phyloP scores from a whole-genome alignment of 2,888 invertebrate genomes.

The Lordiphosa fenestrarum region DNA sequence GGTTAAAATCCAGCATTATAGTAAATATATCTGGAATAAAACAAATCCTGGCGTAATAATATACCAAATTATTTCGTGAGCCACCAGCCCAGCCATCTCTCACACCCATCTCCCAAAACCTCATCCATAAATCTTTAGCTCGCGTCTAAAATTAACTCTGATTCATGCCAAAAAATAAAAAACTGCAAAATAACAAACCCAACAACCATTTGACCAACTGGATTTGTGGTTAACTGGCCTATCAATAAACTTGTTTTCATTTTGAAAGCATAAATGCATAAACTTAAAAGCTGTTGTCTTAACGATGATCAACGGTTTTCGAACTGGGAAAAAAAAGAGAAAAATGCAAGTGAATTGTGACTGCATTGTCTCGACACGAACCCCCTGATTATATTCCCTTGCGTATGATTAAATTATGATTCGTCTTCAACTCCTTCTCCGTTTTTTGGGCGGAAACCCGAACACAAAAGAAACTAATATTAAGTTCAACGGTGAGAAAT shows the following conservation, averaged over 20 bases:
- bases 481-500: slow-evolving; percentile 28
- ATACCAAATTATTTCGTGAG: no score
- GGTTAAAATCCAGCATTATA: no score
- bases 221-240: slow-evolving; percentile 16
- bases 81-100: no score
- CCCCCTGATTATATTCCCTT: slow-evolving; percentile 41
- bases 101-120: slow-evolving; percentile 1
- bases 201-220: slow-evolving; percentile 23
- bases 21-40: no score
- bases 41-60: no score
- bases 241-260: slow-evolving; percentile 53
- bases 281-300: background rate
- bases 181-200: slow-evolving; percentile 42
- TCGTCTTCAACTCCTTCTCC: slow-evolving; percentile 19
- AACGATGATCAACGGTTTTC: slow-evolving; percentile 6
- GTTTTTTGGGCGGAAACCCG: slow-evolving; percentile 36
- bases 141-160: slow-evolving; percentile 63
- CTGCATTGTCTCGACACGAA: slow-evolving; percentile 46
- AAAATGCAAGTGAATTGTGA: slow-evolving; percentile 47
- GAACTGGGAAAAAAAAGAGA: slow-evolving; percentile 6
- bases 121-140: slow-evolving; percentile 17
- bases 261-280: slow-evolving; percentile 10
- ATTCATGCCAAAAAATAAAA: slow-evolving; percentile 55
- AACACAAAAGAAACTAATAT: slow-evolving; percentile 42
- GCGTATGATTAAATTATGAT: slow-evolving; percentile 51